phyloP scores from a whole-genome alignment of 2,113 vertebrate species.

The Leucoraja erinaceus region DNA sequence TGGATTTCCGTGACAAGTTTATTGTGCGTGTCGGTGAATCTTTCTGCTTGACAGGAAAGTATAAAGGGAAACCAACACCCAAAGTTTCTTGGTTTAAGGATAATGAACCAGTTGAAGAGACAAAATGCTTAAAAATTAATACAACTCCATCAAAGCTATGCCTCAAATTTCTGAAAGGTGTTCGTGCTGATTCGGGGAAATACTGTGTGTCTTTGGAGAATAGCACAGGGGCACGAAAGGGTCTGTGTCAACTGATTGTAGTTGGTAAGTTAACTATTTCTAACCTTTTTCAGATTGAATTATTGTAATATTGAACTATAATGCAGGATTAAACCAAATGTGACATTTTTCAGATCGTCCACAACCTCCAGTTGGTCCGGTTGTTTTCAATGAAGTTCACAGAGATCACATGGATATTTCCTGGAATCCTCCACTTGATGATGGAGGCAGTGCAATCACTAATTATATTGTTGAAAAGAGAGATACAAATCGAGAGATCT shows the following conservation, averaged over 20 bases:
- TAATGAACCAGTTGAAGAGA: constrained; percentile 73
- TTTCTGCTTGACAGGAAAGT: constrained; percentile 80
- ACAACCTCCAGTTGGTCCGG: constrained; percentile 83
- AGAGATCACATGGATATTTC: constrained; percentile 88
- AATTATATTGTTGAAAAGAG: constrained; percentile 94
- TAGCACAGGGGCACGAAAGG: constrained; percentile 86
- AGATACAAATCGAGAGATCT: constrained; percentile 79
- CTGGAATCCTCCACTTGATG: constrained; percentile 93
- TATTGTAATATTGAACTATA: neutral
- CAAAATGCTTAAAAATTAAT: constrained; percentile 74
- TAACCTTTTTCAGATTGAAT: neutral
- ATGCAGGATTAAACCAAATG: constrained; percentile 33
- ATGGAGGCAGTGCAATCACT: constrained; percentile 81
- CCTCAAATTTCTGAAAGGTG: constrained; percentile 75
- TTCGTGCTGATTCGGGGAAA: constrained; percentile 81
- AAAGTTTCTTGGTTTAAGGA: constrained; percentile 83
- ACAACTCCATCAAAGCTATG: constrained; percentile 77
- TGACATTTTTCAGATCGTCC: constrained; percentile 73
- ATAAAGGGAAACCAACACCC: constrained; percentile 85
- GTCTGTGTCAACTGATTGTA: constrained; percentile 78
- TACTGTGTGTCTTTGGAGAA: constrained; percentile 89
- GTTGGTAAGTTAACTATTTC: constrained; percentile 70
- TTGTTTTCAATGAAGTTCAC: constrained; percentile 89
- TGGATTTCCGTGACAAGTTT: constrained; percentile 91
- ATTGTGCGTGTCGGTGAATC: constrained; percentile 83